phyloP scores from a whole-genome alignment of 1,140 invertebrate genomes.

The Drosophila murphyi region DNA sequence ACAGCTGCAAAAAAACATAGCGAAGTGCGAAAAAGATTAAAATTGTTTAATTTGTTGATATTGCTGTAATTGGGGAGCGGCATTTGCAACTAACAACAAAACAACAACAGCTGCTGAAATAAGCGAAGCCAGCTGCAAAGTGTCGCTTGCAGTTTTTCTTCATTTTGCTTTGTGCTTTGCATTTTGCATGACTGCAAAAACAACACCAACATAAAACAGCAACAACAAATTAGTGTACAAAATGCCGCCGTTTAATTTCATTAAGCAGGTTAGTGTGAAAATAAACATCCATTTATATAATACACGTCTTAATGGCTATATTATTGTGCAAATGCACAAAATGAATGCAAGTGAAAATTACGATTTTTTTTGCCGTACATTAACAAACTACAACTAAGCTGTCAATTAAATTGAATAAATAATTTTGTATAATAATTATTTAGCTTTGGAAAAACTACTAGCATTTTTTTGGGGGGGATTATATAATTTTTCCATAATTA shows the following conservation, averaged over 20 bases:
- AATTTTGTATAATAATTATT: too few relatives aligned
- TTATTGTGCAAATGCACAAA: neutral
- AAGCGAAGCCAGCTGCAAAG: conserved; percentile 39
- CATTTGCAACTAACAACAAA: conserved; percentile 5
- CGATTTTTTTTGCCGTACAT: too few relatives aligned
- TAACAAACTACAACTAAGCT: too few relatives aligned
- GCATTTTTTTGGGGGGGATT: too few relatives aligned
- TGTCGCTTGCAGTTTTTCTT: conserved; percentile 19
- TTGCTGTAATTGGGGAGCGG: conserved; percentile 37
- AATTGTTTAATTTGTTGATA: conserved; percentile 58
- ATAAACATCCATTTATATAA: conserved; percentile 45
- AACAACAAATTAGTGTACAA: conserved; percentile 47
- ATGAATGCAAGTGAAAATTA: neutral
- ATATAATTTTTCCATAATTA: too few relatives aligned
- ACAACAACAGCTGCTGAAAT: conserved; percentile 21
- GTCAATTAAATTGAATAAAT: too few relatives aligned
- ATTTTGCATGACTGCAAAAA: conserved; percentile 54
- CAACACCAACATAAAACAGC: conserved; percentile 26
- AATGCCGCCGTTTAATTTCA: conserved; percentile 81
- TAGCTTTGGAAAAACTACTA: too few relatives aligned
- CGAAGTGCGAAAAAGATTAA: conserved; percentile 68
- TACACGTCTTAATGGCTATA: conserved; percentile 19
- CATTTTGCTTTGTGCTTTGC: conserved; percentile 15
- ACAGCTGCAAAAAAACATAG: conserved; percentile 49
- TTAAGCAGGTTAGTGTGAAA: conserved; percentile 78